These are phyloP conservation scores for Idris sp. DNA, from an alignment of 1,140 invertebrate genomes.

Conservation along the genomic window DNA sequence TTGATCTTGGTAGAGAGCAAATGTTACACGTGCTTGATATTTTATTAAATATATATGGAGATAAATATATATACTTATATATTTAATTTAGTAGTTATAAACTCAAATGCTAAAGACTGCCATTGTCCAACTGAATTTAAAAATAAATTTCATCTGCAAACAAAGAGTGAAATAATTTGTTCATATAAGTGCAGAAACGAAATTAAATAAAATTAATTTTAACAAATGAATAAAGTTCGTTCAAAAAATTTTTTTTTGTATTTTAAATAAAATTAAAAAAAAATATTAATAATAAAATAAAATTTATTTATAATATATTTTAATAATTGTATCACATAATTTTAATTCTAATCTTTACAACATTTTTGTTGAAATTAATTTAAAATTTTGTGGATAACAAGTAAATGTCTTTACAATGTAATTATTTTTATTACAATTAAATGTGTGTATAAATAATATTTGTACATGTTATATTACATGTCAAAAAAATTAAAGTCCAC, in stretches of 20 bases:
- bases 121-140: constrained; percentile 34
- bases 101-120: constrained; percentile 39
- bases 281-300: too few species aligned
- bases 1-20: constrained; percentile 47
- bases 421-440: too few species aligned
- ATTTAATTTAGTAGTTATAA: constrained; percentile 40
- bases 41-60: constrained; percentile 57
- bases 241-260: too few species aligned
- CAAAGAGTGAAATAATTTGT: neutral
- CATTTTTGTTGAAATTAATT: too few species aligned
- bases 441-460: neutral
- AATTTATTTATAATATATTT: too few species aligned
- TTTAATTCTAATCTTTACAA: too few species aligned
- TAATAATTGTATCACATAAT: too few species aligned
- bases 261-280: too few species aligned
- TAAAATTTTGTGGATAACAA: too few species aligned
- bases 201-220: constrained; percentile 3
- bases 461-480: neutral
- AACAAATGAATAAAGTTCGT: too few species aligned
- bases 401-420: too few species aligned
- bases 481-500: too few species aligned
- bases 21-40: constrained; percentile 55
- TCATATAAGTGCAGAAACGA: constrained; percentile 3
- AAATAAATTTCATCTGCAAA: neutral
- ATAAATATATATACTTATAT: constrained; percentile 41